A percentile compares a stretch with the other conserved stretches of the same genome.
phyloP scores from a whole-genome alignment of 1,140 invertebrate species.

The Nixonia krombeini region DNA sequence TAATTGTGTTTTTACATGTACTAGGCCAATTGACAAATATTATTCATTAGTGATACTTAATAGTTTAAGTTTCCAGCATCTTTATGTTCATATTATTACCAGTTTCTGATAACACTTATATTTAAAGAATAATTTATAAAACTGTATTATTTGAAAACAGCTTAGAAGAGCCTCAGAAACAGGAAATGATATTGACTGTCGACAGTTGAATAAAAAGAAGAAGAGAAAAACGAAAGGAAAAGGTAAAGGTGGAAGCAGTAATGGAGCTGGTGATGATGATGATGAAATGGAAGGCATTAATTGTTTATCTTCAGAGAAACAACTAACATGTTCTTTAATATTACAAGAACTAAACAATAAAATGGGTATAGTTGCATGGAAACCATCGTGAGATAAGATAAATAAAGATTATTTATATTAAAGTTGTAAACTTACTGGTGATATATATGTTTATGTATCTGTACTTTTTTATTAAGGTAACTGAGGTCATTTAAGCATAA shows the following conservation, averaged over 20 bases:
- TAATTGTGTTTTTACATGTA: too few relatives aligned
- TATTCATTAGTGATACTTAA: too few relatives aligned
- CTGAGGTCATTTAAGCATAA: too few relatives aligned
- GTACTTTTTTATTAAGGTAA: too few relatives aligned
- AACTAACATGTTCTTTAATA: slow-evolving; percentile 75
- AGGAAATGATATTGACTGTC: slow-evolving; percentile 69
- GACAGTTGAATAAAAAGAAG: slow-evolving; percentile 69
- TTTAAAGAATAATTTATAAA: too few relatives aligned
- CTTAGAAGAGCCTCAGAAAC: slow-evolving; percentile 70
- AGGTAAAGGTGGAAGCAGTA: slow-evolving; percentile 63
- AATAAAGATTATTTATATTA: neutral
- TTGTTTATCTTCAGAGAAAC: slow-evolving; percentile 72
- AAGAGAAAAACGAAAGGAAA: slow-evolving; percentile 72
- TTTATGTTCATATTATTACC: too few relatives aligned
- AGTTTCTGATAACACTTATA: too few relatives aligned
- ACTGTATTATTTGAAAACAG: slow-evolving; percentile 53
- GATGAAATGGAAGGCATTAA: slow-evolving; percentile 73
- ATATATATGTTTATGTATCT: too few relatives aligned
- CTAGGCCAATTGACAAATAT: too few relatives aligned
- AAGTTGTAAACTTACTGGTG: slow-evolving; percentile 5
- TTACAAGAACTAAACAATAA: slow-evolving; percentile 82
- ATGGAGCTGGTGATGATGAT: slow-evolving; percentile 71
- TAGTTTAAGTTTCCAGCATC: too few relatives aligned
- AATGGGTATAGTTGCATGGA: slow-evolving; percentile 79
- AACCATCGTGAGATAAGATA: slow-evolving; percentile 67